Evolutionary conservation across 2,888 invertebrate genomes (phyloP), one percentile per base, ranked within the genome.

Genomic region (Chrysodeixis includens): DNA sequence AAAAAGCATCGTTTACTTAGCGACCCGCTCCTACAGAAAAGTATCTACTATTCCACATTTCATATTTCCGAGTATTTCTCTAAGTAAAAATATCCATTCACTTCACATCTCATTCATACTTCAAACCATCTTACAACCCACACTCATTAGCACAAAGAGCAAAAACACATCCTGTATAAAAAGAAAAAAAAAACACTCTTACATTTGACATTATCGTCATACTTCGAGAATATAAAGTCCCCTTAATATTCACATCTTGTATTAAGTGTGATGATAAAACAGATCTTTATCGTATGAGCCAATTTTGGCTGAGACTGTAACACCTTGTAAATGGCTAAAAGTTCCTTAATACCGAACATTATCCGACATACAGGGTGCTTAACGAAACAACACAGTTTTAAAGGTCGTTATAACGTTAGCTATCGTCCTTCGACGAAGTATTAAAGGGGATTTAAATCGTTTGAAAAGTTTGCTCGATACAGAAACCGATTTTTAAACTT

Each of bases 401-500:
- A 68, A 64, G 69, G 60, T 58, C 65, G 67, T 68, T 69, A 64
- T 63, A 66, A 56, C 30, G 30, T 62, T 40, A 69, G 30, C 35
- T 35, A 63, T 66, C 26, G 49, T 57, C 30, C 18, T 40, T 40
- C 18, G 16, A 75, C 57, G 58, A 49, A 49, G 44, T 72, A 61
- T 71, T 56, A 46, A 30, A 60, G 60, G 26, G 77, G 30, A 56
- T 59, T 63, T 30, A 56, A 69, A 62, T 51, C 58, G 46, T 59
- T 65, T 40, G 16, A 64, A 75, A 73, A 63, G 44, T 62, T 66
- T 49, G 10, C 40, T 66, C 53, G 59, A 35, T 35, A 40, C 46
- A 14, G 22, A 57, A 57, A 71, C 49, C 54, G 60, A 30, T 71
- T 66, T 49, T 32, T 56, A 61, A 61, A 61, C 44, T 53, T 30